Evolutionary conservation across 2,888 invertebrate species (phyloP).

Genomic region (Nomada goodeniana): DNA sequence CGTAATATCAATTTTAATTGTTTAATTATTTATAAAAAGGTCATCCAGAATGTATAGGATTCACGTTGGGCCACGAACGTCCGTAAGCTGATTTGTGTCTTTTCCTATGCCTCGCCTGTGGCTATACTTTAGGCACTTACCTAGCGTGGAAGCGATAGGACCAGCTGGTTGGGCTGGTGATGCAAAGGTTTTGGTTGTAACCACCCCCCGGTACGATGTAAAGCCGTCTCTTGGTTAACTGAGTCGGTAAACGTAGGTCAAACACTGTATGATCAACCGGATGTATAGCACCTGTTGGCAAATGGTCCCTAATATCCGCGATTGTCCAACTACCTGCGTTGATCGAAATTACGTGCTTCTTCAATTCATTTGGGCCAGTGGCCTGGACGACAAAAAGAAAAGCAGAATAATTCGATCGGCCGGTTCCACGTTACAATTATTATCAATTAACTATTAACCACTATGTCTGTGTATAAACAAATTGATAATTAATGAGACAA

Average conservation of each 20-base stretch:
- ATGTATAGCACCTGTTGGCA: conserved; percentile 79
- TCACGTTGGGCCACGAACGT: no score
- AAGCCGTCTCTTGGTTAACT: conserved; percentile 80
- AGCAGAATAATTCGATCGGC: background rate
- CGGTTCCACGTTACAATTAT: background rate
- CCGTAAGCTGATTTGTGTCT: no score
- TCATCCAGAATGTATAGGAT: no score
- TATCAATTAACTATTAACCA: background rate
- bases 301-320: conserved; percentile 79
- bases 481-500: background rate
- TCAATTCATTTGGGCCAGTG: conserved; percentile 79
- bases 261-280: conserved; percentile 81
- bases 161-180: conserved; percentile 76
- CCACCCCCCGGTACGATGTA: conserved; percentile 83
- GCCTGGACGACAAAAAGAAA: conserved; percentile 70
- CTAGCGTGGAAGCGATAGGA: conserved; percentile 80
- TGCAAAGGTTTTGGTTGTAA: conserved; percentile 85
- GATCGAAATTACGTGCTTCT: conserved; percentile 82
- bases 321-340: conserved; percentile 84
- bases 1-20: no score
- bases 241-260: conserved; percentile 84
- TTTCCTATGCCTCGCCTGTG: no score
- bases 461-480: background rate
- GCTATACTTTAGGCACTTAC: conserved; percentile 63
- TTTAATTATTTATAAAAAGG: no score